Evolutionary conservation across 1,140 invertebrate genomes (phyloP), one percentile per base, ranked within the genome.

Genomic region (Tetraneura akinire): DNA sequence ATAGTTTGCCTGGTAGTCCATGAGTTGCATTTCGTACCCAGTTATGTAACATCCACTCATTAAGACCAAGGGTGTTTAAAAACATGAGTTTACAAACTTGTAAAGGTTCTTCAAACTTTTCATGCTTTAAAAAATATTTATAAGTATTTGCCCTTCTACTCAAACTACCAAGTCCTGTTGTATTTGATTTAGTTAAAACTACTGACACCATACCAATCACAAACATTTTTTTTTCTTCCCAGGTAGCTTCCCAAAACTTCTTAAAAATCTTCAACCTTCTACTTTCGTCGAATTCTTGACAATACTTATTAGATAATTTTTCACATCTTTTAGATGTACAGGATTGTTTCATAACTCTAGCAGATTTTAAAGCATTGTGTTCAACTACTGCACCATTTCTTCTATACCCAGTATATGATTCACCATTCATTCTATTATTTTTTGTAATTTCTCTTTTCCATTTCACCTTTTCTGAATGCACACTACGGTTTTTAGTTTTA

Each of bases 111-210:
- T 32, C 26, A 62, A 11, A 62, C 29, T 64, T 21, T 3, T 64
- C 29, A 64, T 14, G 60, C 29, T 64, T 64, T 14, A 64, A 64
- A 37, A 29, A 62, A 10, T 62, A 62, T 18, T 32, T 62, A 62
- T 10, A 10, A 9, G 60, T 62, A 32, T 62, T 62, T 62, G n/a
- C 29, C 32, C 29, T 32, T 9, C 26, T 32, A 18, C 60, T 62
- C 18, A 3, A n/a, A n/a, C 32, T 2, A 6, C 29, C 60, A 3
- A 62, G 29, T 9, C 60, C 60, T 32, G 60, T 32, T 29, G 60
- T 62, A 10, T 62, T 26, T 62, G 14, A 29, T 62, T 62, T 9
- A 29, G 16, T 32, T 62, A 32, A 13, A 16, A 60, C n/a, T 60
- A 6, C 29, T 14, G 14, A 29, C 0, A 60, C 26, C 26, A 60